A percentile compares a stretch with the other conserved stretches of the same genome.
These are phyloP conservation scores for Ciconia nigra DNA, from an alignment of 2,797 vertebrate genomes.

Conservation along the genomic window DNA sequence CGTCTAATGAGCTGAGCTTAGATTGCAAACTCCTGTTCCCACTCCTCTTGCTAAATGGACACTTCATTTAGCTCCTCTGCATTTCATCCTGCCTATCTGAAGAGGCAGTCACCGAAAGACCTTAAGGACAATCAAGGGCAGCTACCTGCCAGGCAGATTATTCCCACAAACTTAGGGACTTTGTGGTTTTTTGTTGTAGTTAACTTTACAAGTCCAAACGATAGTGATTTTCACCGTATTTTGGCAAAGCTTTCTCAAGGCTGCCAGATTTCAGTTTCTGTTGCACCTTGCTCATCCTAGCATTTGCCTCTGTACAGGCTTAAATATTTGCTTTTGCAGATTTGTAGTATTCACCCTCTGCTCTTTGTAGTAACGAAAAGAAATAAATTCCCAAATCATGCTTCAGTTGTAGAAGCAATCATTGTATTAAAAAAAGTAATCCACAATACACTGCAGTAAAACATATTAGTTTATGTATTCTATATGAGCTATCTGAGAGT, in stretches of 20 bases:
- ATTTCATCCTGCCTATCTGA: not conserved
- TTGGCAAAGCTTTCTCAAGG: not conserved
- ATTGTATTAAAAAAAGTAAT: constrained; percentile 1
- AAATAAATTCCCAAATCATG: not conserved
- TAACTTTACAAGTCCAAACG: not conserved
- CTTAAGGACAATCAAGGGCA: not conserved
- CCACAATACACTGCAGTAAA: not conserved
- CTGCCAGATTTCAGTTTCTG: not conserved
- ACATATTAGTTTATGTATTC: not conserved
- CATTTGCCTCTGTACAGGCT: not conserved
- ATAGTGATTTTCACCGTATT: not conserved
- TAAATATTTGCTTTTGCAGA: not conserved
- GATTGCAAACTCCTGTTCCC: not conserved
- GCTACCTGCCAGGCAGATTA: not conserved
- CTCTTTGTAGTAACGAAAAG: not conserved
- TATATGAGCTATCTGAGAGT: not conserved
- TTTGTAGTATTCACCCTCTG: not conserved
- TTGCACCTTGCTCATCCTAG: not conserved
- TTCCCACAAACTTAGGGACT: not conserved
- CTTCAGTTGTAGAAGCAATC: not conserved
- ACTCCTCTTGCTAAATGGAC: not conserved
- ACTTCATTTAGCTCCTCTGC: not conserved
- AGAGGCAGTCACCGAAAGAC: not conserved
- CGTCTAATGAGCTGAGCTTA: not conserved
- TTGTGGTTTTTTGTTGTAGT: not conserved